Base-by-base conservation (phyloP, 2,888 invertebrate species). In the Diarsia brunnea region DNA sequence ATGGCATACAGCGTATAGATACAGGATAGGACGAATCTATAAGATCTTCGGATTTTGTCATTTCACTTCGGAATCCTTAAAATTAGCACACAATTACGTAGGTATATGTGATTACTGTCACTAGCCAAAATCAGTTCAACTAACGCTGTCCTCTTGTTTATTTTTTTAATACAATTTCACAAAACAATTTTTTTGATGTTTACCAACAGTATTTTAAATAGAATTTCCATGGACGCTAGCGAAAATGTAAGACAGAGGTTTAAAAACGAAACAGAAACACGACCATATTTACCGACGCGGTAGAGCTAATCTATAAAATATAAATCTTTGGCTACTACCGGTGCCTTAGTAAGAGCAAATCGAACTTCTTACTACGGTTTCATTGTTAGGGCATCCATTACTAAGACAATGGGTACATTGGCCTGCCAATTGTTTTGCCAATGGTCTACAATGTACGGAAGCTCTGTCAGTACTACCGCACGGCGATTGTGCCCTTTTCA, bases 381-480 rank as follows among this genome's bases (percentile, higher is more conserved):
- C 77, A 78, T 88, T 88, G 88, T 88, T 78, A 55, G 43, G 74
- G 31, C 19, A 77, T 84, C 71, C 55, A 77, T 76, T 81, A 71
- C 2, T 66, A 49, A 77, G 70, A 87, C 87, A 87, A 87, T 87
- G 70, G 89, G 24, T 51, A 61, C 63, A 81, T 75, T 66, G 70
- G 68, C 69, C 77, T 74, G 67, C 70, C 73, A 68, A 86, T 74
- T 81, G 80, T 73, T 70, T 64, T 53, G 38, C 43, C 67, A 51
- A 74, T 66, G 73, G 72, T 77, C 69, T 63, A 49, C 74, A 70
- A 75, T 76, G 90, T 87, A 85, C 89, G 90, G 90, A 90, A 90
- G 79, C 81, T 71, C 68, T 82, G 55, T 72, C 74, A 49, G 12
- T 24, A 74, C 31, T 16, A 43, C 63, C 38, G 1, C 38, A 8